Conservation (phyloP, 2,888 invertebrate genomes). For the Amphipoea lucens region DNA sequence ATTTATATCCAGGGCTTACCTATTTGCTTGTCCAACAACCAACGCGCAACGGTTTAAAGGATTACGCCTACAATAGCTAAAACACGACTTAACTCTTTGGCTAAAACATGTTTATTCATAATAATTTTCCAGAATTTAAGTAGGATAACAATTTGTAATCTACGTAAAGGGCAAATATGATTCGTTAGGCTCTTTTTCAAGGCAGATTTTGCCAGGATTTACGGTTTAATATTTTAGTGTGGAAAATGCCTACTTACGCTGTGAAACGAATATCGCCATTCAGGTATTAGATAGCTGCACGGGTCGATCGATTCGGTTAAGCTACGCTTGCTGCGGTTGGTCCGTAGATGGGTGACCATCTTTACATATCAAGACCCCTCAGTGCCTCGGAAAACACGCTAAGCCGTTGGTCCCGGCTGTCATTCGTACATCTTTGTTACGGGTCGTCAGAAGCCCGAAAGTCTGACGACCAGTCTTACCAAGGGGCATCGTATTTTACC, state of each 20-base stretch:
- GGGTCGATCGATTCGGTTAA: too few relatives aligned
- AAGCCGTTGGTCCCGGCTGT: too few relatives aligned
- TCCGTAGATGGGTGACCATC: too few relatives aligned
- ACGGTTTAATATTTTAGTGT: background rate
- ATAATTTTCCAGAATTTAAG: background rate
- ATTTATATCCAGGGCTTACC: slow-evolving; percentile 38
- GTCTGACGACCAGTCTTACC: too few relatives aligned
- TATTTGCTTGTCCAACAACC: slow-evolving; percentile 26
- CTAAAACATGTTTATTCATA: slow-evolving; percentile 7
- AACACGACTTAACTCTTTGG: slow-evolving; percentile 4
- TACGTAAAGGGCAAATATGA: slow-evolving; percentile 13
- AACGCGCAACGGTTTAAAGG: slow-evolving; percentile 3
- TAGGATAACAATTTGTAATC: slow-evolving; percentile 14
- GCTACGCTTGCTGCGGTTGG: too few relatives aligned
- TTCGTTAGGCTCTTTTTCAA: background rate
- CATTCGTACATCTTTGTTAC: too few relatives aligned
- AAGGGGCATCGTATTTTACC: too few relatives aligned
- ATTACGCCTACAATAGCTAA: slow-evolving; percentile 18
- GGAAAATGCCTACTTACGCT: background rate
- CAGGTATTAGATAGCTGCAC: background rate
- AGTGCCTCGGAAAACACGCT: too few relatives aligned
- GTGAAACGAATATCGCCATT: background rate
- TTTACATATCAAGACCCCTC: too few relatives aligned
- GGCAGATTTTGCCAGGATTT: background rate
- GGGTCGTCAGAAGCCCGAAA: too few relatives aligned